Percentiles rank a stretch among this genome's conserved stretches.
Evolutionary conservation across 2,797 vertebrate species (phyloP).

Genomic region (Spea hammondii): DNA sequence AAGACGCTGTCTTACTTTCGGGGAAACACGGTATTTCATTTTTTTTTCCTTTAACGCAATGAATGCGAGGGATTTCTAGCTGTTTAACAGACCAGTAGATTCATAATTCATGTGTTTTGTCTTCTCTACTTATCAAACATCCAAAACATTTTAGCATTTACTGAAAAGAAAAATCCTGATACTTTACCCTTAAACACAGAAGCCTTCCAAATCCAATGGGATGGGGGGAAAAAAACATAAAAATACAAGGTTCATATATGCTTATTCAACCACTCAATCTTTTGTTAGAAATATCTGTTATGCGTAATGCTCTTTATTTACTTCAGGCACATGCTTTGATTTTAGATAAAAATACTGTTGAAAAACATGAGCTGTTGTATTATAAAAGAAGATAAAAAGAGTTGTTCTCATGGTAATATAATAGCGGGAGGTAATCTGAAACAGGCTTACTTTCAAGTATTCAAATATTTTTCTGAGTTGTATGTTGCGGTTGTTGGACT

Average conservation of each 20-base stretch:
- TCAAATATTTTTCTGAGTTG: slow-evolving; percentile 34
- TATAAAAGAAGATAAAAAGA: slow-evolving; percentile 49
- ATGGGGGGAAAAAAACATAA: not conserved
- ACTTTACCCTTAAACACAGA: not conserved
- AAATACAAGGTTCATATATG: not conserved
- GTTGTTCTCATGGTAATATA: slow-evolving; percentile 39
- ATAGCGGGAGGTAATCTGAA: slow-evolving; percentile 52
- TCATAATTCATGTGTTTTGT: slow-evolving; percentile 5
- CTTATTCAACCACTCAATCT: not conserved
- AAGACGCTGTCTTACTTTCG: no score
- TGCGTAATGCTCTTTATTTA: slow-evolving; percentile 46
- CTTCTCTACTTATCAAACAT: slow-evolving; percentile 3
- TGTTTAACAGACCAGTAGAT: slow-evolving; percentile 11
- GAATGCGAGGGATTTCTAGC: slow-evolving; percentile 13
- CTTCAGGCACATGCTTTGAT: slow-evolving; percentile 48
- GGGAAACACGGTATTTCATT: no score
- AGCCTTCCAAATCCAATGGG: not conserved
- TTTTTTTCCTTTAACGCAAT: not conserved
- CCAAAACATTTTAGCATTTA: not conserved
- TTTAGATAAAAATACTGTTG: slow-evolving; percentile 51
- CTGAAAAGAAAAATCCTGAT: not conserved
- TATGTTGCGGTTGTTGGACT: slow-evolving; percentile 27
- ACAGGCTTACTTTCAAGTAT: slow-evolving; percentile 34
- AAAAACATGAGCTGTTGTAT: slow-evolving; percentile 45
- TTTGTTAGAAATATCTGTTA: not conserved